Evolutionary conservation across 1,140 invertebrate species (phyloP).

Genomic region (Drosophila trapezifrons): DNA sequence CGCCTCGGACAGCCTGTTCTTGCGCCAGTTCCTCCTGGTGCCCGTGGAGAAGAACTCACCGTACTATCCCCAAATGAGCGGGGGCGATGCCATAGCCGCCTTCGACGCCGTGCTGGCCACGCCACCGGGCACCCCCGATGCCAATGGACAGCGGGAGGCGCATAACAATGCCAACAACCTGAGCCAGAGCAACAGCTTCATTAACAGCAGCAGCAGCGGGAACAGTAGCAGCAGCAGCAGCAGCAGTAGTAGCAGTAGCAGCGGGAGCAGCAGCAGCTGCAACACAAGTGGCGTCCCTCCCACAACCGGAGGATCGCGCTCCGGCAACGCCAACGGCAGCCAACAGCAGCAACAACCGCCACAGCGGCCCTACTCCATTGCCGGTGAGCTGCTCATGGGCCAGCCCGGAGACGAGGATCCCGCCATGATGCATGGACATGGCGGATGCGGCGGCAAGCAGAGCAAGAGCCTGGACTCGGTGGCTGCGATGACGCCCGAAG

Average conservation of each 20-base stretch:
- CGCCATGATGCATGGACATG: conserved; percentile 56
- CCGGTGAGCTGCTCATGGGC: conserved; percentile 80
- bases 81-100: conserved; percentile 41
- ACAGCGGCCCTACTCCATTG: conserved; percentile 85
- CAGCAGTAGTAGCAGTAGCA: conserved; percentile 54
- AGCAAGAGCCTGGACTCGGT: conserved; percentile 84
- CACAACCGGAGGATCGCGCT: conserved; percentile 34
- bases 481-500: conserved; percentile 86
- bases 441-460: conserved; percentile 67
- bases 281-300: conserved; percentile 52
- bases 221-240: conserved; percentile 67
- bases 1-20: conserved; percentile 94
- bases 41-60: conserved; percentile 88
- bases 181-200: conserved; percentile 52
- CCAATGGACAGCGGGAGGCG: conserved; percentile 62
- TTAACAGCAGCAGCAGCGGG: conserved; percentile 51
- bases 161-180: conserved; percentile 68
- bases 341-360: conserved; percentile 32
- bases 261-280: conserved; percentile 63
- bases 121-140: conserved; percentile 67
- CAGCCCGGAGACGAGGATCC: conserved; percentile 69
- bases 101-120: conserved; percentile 59
- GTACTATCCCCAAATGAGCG: conserved; percentile 85
- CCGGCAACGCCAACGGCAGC: conserved; percentile 28
- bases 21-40: conserved; percentile 92